Percentiles rank a stretch among this genome's conserved stretches.
These are phyloP conservation scores for Pseudomyrmex dendroicus DNA, from an alignment of 1,140 invertebrate genomes.

Conservation along the genomic window DNA sequence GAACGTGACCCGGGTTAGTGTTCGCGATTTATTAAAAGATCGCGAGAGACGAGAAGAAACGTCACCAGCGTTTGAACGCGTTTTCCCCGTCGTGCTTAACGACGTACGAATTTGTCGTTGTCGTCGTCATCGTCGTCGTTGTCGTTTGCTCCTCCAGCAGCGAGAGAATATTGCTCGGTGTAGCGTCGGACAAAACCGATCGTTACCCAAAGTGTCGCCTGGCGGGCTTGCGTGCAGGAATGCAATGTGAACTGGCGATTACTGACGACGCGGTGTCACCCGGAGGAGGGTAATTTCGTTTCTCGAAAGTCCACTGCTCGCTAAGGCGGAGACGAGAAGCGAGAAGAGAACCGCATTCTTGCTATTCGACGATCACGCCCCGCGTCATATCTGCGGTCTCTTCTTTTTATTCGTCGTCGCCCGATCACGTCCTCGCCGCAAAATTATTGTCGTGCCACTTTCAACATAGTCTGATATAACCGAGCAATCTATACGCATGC, in stretches of 20 bases:
- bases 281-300: conserved; percentile 80
- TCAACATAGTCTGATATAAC: conserved; percentile 46
- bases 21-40: conserved; percentile 71
- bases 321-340: conserved; percentile 62
- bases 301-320: conserved; percentile 73
- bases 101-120: conserved; percentile 36
- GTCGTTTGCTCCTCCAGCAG: conserved; percentile 36
- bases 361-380: conserved; percentile 50
- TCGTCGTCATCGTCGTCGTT: conserved; percentile 1
- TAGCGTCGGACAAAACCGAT: conserved; percentile 75
- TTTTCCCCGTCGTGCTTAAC: background rate
- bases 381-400: conserved; percentile 13
- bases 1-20: conserved; percentile 58
- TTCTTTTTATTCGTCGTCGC: conserved; percentile 26
- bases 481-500: conserved; percentile 30
- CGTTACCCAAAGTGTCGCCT: conserved; percentile 84
- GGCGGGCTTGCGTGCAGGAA: conserved; percentile 83
- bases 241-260: conserved; percentile 78
- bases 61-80: conserved; percentile 35
- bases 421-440: conserved; percentile 54
- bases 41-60: conserved; percentile 23
- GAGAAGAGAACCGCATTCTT: conserved; percentile 55
- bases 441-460: conserved; percentile 79
- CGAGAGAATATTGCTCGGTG: conserved; percentile 23
- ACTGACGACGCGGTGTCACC: conserved; percentile 80